phyloP scores from a whole-genome alignment of 2,797 vertebrate genomes.

The Hemitrygon akajei region DNA sequence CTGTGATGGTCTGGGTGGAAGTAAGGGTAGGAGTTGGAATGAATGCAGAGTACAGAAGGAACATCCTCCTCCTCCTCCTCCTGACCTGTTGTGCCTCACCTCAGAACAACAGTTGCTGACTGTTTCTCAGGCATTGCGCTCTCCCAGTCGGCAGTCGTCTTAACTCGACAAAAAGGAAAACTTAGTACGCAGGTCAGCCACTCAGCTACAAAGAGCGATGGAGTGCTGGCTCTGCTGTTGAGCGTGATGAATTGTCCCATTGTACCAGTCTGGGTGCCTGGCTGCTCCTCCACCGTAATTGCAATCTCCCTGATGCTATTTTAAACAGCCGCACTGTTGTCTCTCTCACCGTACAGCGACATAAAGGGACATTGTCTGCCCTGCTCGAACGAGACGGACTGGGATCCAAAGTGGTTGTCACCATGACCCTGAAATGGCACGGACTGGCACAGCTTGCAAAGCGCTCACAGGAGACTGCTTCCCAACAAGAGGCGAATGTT shows the following conservation, averaged over 20 bases:
- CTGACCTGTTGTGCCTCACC: neutral
- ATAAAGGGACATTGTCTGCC: neutral
- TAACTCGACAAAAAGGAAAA: neutral
- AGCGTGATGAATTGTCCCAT: neutral
- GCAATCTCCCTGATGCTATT: constrained; percentile 3
- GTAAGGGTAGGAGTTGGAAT: neutral
- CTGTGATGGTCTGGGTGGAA: neutral
- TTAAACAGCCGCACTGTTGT: constrained; percentile 1
- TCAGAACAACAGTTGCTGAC: neutral
- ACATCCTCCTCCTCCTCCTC: neutral
- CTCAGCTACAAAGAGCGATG: neutral
- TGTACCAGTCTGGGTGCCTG: neutral
- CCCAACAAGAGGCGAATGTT: neutral
- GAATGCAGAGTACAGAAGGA: neutral
- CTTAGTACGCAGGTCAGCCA: neutral
- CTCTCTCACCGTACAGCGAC: neutral
- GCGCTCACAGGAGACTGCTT: neutral
- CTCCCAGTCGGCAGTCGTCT: neutral
- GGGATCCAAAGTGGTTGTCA: neutral
- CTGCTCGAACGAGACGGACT: neutral
- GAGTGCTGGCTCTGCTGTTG: neutral
- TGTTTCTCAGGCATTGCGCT: neutral
- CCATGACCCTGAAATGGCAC: neutral
- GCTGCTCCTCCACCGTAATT: neutral
- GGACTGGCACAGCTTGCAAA: neutral